phyloP scores from a whole-genome alignment of 1,140 invertebrate species.

The Heliconius eleuchia region DNA sequence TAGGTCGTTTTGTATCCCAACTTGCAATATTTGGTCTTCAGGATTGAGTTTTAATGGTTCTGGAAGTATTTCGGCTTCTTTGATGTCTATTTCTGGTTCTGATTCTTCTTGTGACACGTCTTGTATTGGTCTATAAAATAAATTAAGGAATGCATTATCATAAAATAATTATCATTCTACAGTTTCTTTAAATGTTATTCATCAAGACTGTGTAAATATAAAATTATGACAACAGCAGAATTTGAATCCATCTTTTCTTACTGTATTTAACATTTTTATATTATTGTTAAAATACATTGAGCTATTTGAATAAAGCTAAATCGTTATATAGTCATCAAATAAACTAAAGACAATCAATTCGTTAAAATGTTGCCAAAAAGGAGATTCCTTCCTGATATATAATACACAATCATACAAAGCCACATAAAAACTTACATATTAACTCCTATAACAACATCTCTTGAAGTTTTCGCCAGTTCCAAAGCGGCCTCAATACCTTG shows the following conservation, averaged over 20 bases:
- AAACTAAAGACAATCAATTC: no score
- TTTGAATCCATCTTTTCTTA: no score
- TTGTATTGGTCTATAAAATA: conserved; percentile 41
- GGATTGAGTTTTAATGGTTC: conserved; percentile 43
- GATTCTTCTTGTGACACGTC: conserved; percentile 35
- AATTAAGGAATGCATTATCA: background rate
- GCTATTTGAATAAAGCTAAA: no score
- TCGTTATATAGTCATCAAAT: no score
- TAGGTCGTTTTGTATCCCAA: conserved; percentile 18
- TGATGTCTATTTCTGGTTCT: conserved; percentile 39
- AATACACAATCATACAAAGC: no score
- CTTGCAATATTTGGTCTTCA: conserved; percentile 31
- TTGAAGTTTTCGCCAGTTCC: conserved; percentile 39
- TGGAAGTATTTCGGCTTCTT: conserved; percentile 34
- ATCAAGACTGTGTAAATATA: no score
- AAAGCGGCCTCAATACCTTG: conserved; percentile 58
- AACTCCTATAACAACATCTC: conserved; percentile 42
- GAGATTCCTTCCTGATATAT: no score
- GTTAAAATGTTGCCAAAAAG: no score
- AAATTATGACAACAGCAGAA: no score
- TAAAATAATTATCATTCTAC: background rate
- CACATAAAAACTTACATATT: conserved; percentile 31
- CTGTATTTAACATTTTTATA: no score
- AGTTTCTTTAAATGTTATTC: no score
- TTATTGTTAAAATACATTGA: no score